Base-by-base conservation (phyloP, 2,113 vertebrate genomes). In the Erinaceus europaeus region DNA sequence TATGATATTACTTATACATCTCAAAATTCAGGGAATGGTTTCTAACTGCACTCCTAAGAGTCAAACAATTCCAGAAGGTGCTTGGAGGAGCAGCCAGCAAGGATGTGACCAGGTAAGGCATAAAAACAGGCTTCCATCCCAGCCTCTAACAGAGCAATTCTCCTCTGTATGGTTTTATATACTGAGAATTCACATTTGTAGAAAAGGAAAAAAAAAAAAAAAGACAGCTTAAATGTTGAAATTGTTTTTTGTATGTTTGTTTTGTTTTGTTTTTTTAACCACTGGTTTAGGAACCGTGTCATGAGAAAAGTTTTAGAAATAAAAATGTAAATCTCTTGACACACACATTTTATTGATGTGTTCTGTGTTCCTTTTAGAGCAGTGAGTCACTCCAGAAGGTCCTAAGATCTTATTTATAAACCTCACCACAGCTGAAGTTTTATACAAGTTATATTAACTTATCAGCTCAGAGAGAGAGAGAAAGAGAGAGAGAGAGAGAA, bases 401-500 rank as follows among this genome's bases (percentile, higher is more conserved):
- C 32, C 57, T 59, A 82, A 71, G 73, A 68, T 74, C 42, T 87
- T 76, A 84, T 84, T 87, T 89, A 90, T 82, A 78, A 84, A 81
- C 53, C 46, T 81, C 73, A 74, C 64, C 75, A 65, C 68, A 77
- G 59, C 68, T 81, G 32, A 52, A 74, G 77, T 55, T 92, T 72
- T 36, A 14, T 67, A 50, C n/a, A n/a, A n/a, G 21, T 94, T 89
- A 62, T 80, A 75, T 91, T 81, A 81, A 84, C 15, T 29, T 87
- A 64, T 73, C 59, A 73, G 57, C 55, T 77, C 21, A 48, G n/a
- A 29, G 21, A 48, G 21, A 75, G 8, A 71, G 55, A 86, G 6
- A 79, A 57, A 74, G 32, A 55, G 2, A 23, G 14, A 82, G 40
- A 71, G 59, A n/a, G n/a, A 79, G 29, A 86, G 20, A 65, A 32